These are phyloP conservation scores for Scomberomorus guttatus DNA, from an alignment of 2,797 vertebrate species.

Conservation along the genomic window DNA sequence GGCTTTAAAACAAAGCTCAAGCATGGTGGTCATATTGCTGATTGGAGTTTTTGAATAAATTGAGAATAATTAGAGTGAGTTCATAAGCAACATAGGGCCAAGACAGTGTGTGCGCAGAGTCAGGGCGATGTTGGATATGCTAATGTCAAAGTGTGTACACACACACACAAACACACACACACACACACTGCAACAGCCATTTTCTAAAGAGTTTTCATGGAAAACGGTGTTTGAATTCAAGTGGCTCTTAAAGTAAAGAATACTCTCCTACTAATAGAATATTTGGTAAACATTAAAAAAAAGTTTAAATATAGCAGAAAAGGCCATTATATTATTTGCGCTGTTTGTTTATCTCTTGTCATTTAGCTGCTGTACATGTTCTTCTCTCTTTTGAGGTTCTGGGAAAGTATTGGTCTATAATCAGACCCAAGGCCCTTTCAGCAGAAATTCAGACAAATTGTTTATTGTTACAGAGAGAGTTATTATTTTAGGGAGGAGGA, in stretches of 20 bases:
- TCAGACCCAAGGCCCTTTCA: neutral
- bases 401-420: conserved; percentile 26
- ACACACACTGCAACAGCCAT: neutral
- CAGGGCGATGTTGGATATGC: neutral
- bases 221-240: neutral
- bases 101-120: neutral
- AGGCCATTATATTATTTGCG: neutral
- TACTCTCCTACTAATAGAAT: conserved; percentile 22
- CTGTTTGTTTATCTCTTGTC: conserved; percentile 4
- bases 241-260: neutral
- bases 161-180: conserved; percentile 3
- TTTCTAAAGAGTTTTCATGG: neutral
- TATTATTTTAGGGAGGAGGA: conserved; percentile 22
- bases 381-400: neutral
- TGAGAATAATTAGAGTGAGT: conserved; percentile 9
- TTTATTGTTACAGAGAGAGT: conserved; percentile 24
- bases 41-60: conserved; percentile 27
- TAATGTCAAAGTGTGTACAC: neutral
- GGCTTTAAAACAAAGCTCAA: conserved; percentile 18
- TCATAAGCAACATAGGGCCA: neutral
- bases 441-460: conserved; percentile 14
- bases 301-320: neutral
- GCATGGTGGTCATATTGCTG: neutral
- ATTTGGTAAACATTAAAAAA: conserved; percentile 23
- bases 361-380: neutral